Evolutionary conservation across 2,113 vertebrate species (phyloP).

Genomic region (Cranoglanis bouderius): DNA sequence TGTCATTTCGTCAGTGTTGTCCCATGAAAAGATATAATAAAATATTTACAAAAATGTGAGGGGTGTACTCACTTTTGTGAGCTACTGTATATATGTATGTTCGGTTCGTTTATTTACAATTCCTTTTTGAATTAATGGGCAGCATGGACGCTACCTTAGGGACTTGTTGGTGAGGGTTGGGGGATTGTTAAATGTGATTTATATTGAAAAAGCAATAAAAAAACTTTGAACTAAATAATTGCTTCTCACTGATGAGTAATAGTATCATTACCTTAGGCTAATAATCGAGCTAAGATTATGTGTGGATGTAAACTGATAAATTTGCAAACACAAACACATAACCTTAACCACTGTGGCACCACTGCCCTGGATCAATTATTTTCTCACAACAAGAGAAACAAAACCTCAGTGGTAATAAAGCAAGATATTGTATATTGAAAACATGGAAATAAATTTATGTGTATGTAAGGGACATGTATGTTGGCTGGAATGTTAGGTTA

Average conservation of each 20-base stretch:
- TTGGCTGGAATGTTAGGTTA: neutral
- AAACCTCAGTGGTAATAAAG: neutral
- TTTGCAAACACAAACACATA: neutral
- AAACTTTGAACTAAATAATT: too few relatives aligned
- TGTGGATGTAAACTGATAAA: neutral
- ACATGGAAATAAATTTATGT: neutral
- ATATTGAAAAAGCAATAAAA: too few relatives aligned
- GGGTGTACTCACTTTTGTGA: too few relatives aligned
- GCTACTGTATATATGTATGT: too few relatives aligned
- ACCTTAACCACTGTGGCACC: neutral
- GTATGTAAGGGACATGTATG: neutral
- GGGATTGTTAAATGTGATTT: too few relatives aligned
- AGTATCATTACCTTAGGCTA: neutral
- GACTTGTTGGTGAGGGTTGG: too few relatives aligned
- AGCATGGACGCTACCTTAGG: too few relatives aligned
- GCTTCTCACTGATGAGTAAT: neutral
- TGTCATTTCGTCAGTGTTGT: too few relatives aligned
- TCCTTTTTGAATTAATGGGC: too few relatives aligned
- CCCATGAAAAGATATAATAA: too few relatives aligned
- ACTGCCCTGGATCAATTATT: neutral
- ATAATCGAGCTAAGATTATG: neutral
- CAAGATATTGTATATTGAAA: neutral
- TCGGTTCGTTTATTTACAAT: too few relatives aligned
- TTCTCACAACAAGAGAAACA: neutral
- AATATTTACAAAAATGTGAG: too few relatives aligned